Conservation (phyloP, 2,797 vertebrate genomes). For the Poeciliopsis presidionis region DNA sequence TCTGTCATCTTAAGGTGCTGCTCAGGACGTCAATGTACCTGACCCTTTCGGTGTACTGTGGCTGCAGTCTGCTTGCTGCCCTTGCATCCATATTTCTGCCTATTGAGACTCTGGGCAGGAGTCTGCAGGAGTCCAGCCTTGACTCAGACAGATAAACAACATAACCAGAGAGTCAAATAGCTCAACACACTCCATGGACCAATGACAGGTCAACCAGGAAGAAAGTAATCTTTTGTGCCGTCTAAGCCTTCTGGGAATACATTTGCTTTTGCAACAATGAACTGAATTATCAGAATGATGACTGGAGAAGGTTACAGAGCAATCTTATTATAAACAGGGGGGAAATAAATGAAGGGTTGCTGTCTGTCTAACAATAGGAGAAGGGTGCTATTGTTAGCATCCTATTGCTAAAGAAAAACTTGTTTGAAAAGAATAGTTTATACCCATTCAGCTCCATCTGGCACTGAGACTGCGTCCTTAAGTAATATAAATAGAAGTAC, state of each 20-base stretch:
- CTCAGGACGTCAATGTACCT: constrained; percentile 85
- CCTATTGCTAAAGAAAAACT: no score
- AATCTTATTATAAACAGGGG: constrained; percentile 21
- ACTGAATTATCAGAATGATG: constrained; percentile 30
- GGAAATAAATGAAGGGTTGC: constrained; percentile 33
- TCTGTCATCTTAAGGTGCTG: constrained; percentile 82
- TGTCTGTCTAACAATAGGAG: constrained; percentile 23
- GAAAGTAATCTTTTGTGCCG: background rate
- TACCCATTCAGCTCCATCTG: no score
- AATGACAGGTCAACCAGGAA: background rate
- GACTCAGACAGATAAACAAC: constrained; percentile 77
- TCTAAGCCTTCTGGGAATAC: constrained; percentile 12
- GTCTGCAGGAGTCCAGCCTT: constrained; percentile 84
- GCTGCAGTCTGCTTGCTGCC: constrained; percentile 84
- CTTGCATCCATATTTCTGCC: constrained; percentile 86
- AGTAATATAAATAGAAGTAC: no score
- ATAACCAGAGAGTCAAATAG: constrained; percentile 13
- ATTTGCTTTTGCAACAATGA: constrained; percentile 14
- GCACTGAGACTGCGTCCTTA: no score
- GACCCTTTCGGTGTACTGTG: constrained; percentile 86
- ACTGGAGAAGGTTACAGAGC: constrained; percentile 28
- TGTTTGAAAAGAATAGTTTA: no score
- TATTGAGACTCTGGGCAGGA: constrained; percentile 87
- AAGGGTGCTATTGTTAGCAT: background rate
- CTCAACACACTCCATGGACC: fast-evolving